phyloP scores from a whole-genome alignment of 2,797 vertebrate species.

The Pangasius macronema region DNA sequence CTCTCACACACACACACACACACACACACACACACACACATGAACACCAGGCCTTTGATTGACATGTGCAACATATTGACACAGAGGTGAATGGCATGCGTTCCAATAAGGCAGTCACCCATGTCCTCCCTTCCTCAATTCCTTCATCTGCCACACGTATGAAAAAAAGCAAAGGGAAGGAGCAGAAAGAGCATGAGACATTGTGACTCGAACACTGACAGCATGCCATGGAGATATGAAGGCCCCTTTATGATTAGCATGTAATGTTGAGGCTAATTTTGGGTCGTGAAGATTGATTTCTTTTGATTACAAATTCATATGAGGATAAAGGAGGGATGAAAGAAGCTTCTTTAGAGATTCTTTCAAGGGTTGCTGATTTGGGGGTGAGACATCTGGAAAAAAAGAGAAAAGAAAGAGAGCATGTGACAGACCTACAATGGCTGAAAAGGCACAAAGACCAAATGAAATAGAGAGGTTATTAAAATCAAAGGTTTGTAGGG shows the following conservation, averaged over 20 bases:
- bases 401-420: conserved; percentile 1
- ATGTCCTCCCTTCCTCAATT: conserved; percentile 54
- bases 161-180: conserved; percentile 53
- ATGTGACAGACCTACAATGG: conserved; percentile 22
- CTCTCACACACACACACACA: neutral
- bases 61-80: conserved; percentile 63
- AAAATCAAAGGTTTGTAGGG: neutral
- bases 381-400: conserved; percentile 45
- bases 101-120: conserved; percentile 70
- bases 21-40: conserved; percentile 23
- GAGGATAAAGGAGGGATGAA: conserved; percentile 55
- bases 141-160: conserved; percentile 48
- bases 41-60: conserved; percentile 45
- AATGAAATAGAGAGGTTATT: conserved; percentile 27
- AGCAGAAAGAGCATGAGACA: conserved; percentile 29
- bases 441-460: conserved; percentile 33
- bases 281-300: conserved; percentile 62
- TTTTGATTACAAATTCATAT: conserved; percentile 68
- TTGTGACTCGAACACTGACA: conserved; percentile 9
- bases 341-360: conserved; percentile 33
- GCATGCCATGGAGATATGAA: conserved; percentile 29
- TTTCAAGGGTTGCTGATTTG: conserved; percentile 38
- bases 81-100: conserved; percentile 57
- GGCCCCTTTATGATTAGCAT: conserved; percentile 59
- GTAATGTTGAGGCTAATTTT: conserved; percentile 39